phyloP scores from a whole-genome alignment of 2,113 vertebrate genomes.

The Phalacrocorax carbo region DNA sequence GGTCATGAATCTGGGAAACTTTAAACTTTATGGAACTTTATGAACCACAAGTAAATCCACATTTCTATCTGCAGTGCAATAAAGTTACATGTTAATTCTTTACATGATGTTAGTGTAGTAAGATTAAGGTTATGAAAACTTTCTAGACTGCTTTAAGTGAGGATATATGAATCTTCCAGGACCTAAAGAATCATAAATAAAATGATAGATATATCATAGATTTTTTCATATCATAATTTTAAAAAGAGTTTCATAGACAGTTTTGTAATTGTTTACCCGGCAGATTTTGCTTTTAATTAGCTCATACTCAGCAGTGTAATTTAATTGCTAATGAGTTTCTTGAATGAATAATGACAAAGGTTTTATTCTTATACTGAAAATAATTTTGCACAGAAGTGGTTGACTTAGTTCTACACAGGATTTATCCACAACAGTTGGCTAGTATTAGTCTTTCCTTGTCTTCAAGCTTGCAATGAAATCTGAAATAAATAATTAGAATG shows the following conservation, averaged over 20 bases:
- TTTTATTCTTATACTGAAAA: neutral
- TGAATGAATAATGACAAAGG: neutral
- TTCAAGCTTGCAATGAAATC: neutral
- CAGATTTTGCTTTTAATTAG: neutral
- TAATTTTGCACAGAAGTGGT: neutral
- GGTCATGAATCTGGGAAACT: neutral
- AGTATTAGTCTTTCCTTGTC: neutral
- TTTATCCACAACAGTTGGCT: neutral
- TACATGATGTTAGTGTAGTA: too few relatives aligned
- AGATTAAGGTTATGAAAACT: neutral
- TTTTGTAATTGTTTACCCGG: neutral
- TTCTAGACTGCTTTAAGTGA: neutral
- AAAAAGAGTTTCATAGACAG: neutral
- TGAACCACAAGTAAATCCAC: neutral
- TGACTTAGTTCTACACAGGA: neutral
- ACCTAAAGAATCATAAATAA: neutral
- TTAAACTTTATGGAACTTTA: neutral
- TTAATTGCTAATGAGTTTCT: neutral
- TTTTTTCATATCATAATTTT: neutral
- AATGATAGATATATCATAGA: neutral
- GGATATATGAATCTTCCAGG: neutral
- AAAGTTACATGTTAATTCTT: neutral
- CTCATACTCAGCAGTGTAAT: accelerated
- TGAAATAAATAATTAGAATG: neutral
- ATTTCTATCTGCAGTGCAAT: neutral